Evolutionary conservation across 1,140 invertebrate species (phyloP).

Genomic region (Drosophila bocqueti): DNA sequence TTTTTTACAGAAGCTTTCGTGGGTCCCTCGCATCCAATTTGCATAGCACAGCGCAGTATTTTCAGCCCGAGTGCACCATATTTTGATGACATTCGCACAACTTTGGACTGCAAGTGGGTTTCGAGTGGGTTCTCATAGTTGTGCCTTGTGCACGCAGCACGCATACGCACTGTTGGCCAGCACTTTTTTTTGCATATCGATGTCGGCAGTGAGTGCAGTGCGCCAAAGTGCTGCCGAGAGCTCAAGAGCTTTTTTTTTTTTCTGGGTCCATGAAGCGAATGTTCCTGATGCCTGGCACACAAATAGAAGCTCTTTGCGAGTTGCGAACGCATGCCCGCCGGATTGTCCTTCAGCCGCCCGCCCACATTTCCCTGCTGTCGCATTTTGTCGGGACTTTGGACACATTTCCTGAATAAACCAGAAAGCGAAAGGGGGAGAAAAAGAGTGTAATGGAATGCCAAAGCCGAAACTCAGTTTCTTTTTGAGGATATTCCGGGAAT

Average conservation of each 20-base stretch:
- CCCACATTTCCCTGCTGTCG: conserved; percentile 16
- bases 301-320: conserved; percentile 57
- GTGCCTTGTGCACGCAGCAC: conserved; percentile 28
- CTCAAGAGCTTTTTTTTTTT: neutral
- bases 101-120: conserved; percentile 24
- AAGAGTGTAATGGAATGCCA: conserved; percentile 7
- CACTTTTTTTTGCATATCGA: conserved; percentile 50
- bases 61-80: conserved; percentile 24
- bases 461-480: conserved; percentile 8
- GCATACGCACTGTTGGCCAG: conserved; percentile 58
- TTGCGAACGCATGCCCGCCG: conserved; percentile 39
- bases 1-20: neutral
- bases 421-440: neutral
- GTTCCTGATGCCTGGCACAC: conserved; percentile 50
- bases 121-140: conserved; percentile 24
- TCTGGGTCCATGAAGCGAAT: conserved; percentile 1
- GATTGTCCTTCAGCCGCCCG: conserved; percentile 48
- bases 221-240: conserved; percentile 45
- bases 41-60: neutral
- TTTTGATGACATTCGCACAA: conserved; percentile 47
- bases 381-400: conserved; percentile 15
- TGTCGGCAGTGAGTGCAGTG: conserved; percentile 44
- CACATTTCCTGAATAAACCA: conserved; percentile 8
- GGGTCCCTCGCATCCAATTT: conserved; percentile 17
- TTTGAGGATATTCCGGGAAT: conserved; percentile 8